Base-by-base conservation (phyloP, 2,888 invertebrate genomes). In the Melipona bicolor region DNA sequence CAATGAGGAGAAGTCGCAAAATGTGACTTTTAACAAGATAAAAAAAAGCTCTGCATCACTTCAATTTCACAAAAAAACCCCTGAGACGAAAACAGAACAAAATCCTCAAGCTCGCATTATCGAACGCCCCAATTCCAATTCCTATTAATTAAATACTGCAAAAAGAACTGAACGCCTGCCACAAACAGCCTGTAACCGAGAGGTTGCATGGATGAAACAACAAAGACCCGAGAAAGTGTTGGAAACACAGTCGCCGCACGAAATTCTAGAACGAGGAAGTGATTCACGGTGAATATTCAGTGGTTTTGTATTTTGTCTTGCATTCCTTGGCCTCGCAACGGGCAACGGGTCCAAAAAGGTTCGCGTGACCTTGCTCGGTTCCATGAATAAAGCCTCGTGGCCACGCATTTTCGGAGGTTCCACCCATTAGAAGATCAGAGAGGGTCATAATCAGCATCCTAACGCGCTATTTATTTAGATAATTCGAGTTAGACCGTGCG, bases 201-300 rank as follows among this genome's bases (percentile, higher is more conserved):
- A 43, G 2, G 2, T 32, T 32, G 43, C 1, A 43, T 2, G 43
- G 9, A 43, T 9, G 19, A 68, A 19, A 50, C 56, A 70, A 68
- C 64, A 77, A 85, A 73, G 79, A 77, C 27, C 59, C 56, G 0
- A 32, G 15, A 65, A 71, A 74, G 76, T 62, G 67, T 77, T 80
- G 56, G 50, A 49, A 64, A 64, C 77, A 49, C 71, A 19, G 70
- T 36, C n/a, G 59, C 50, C 52, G 43, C 67, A 21, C 49, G 79
- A 77, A 83, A 83, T 76, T 32, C 43, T 85, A 89, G 88, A 89
- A 92, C 89, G 89, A 92, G 92, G 92, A 93, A 92, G 92, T 92
- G 89, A 89, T 87, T 79, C 85, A 62, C 75, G 75, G 82, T 84
- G 87, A 84, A 90, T 91, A 88, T 90, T 90, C 84, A 87, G 84